Evolutionary conservation across 1,140 invertebrate species (phyloP).

Genomic region (Venustaconcha ellipsiformis): DNA sequence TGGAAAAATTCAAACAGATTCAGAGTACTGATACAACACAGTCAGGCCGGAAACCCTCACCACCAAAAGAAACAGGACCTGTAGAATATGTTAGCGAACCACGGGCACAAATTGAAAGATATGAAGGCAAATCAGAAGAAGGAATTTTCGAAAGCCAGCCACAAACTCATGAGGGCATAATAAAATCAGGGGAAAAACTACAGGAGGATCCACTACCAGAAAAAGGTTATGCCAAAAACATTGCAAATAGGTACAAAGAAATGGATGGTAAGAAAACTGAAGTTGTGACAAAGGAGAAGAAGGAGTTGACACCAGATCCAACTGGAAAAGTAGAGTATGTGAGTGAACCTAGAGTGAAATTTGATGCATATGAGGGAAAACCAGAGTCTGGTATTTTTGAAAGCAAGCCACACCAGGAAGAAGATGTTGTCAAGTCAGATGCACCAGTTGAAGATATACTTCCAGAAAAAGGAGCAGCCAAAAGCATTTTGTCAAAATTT

Average conservation of each 20-base stretch:
- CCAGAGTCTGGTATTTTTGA: conserved; percentile 50
- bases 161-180: conserved; percentile 39
- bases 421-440: conserved; percentile 48
- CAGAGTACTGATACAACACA: conserved; percentile 34
- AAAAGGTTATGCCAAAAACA: conserved; percentile 56
- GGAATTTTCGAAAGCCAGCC: conserved; percentile 62
- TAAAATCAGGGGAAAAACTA: conserved; percentile 41
- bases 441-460: conserved; percentile 45
- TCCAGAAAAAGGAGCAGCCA: conserved; percentile 56
- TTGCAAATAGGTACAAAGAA: conserved; percentile 56
- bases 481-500: conserved; percentile 53
- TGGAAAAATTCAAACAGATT: conserved; percentile 45
- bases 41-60: conserved; percentile 40
- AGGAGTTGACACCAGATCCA: conserved; percentile 55
- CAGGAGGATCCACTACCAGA: conserved; percentile 53
- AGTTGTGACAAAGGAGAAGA: conserved; percentile 30
- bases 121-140: conserved; percentile 51
- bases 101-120: conserved; percentile 37
- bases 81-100: conserved; percentile 62
- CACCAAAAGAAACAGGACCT: conserved; percentile 38
- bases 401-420: conserved; percentile 43
- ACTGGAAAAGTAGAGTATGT: conserved; percentile 49
- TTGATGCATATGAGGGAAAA: conserved; percentile 40
- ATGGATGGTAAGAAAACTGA: conserved; percentile 41
- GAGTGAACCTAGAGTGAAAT: conserved; percentile 42